phyloP scores from a whole-genome alignment of 2,888 invertebrate species.

The Rhyacophila evoluta region DNA sequence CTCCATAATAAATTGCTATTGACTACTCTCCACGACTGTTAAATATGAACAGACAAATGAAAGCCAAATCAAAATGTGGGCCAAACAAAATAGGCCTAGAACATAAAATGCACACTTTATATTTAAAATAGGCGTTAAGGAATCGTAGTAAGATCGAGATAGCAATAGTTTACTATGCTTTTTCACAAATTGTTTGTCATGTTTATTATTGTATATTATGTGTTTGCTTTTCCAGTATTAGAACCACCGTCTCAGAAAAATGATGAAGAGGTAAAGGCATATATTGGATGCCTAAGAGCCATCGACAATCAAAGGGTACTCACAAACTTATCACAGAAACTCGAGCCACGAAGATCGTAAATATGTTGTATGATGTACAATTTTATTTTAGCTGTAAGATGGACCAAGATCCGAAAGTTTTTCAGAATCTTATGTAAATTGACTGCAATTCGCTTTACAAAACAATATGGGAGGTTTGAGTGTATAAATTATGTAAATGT shows the following conservation, averaged over 20 bases:
- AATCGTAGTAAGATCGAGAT: no score
- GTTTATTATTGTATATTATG: no score
- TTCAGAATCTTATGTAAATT: constrained; percentile 29
- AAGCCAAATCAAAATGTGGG: no score
- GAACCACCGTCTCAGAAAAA: constrained; percentile 79
- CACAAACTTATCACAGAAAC: constrained; percentile 82
- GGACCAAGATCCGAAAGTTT: constrained; percentile 30
- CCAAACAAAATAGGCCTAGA: no score
- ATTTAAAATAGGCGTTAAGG: no score
- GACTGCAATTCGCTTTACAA: constrained; percentile 26
- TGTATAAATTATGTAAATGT: not conserved
- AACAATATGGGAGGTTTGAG: not conserved
- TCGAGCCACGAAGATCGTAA: constrained; percentile 74
- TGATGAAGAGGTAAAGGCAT: constrained; percentile 76
- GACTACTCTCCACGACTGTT: no score
- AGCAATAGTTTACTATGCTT: no score
- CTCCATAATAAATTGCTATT: no score
- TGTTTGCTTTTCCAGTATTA: constrained; percentile 72
- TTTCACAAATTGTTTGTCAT: no score
- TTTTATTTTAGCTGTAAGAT: constrained; percentile 4
- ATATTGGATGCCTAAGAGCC: constrained; percentile 79
- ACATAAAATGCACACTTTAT: no score
- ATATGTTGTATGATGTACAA: not conserved
- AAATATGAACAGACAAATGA: no score
- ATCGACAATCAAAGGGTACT: constrained; percentile 85